Base-by-base conservation (phyloP, 2,113 vertebrate species). In the Phrynosoma platyrhinos region DNA sequence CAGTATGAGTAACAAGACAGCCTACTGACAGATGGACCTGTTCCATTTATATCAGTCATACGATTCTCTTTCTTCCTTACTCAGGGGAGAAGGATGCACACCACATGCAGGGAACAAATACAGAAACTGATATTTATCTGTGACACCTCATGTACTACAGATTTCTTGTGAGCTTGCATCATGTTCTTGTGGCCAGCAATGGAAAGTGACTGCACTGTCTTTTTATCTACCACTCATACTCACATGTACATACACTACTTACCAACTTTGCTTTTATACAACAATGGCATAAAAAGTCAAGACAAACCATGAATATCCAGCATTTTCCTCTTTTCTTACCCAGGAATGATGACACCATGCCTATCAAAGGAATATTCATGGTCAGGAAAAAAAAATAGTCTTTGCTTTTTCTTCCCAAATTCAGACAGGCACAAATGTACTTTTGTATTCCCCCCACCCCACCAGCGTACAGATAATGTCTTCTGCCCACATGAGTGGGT, bases 1-100 rank as follows among this genome's bases (percentile, higher is more conserved):
- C 83, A 0, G 0, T 58, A 30, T 0, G 87, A 90, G 86, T 91
- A 93, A 95, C 87, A 93, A 93, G 94, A 87, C 93, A 94, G 91
- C n/a, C 85, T 69, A 4, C 85, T 87, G 90, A 92, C 89, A 95
- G 95, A 80, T 2, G 0, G 78, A 86, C 23, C 81, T 20, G 42
- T 36, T 91, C 58, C 1, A 0, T 88, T 88, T 74, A 40, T 4
- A 88, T 71, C 84, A 80, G 12, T 32, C 27, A 69, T 62, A 55
- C 79, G n/a, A 71, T 88, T 86, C 75, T 74, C 52, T 88, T 90
- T 87, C 78, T 47, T 74, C 88, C 5, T 0, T 68, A 14, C 0
- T 4, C 21, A 0, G 1, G 90, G 86, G 66, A 91, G 16, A 55
- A 84, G 18, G 72, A 68, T 68, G 42, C 71, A 20, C 1, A 47